phyloP scores from a whole-genome alignment of 92 coral and sea anemone species.

The Diadumene lineata region DNA sequence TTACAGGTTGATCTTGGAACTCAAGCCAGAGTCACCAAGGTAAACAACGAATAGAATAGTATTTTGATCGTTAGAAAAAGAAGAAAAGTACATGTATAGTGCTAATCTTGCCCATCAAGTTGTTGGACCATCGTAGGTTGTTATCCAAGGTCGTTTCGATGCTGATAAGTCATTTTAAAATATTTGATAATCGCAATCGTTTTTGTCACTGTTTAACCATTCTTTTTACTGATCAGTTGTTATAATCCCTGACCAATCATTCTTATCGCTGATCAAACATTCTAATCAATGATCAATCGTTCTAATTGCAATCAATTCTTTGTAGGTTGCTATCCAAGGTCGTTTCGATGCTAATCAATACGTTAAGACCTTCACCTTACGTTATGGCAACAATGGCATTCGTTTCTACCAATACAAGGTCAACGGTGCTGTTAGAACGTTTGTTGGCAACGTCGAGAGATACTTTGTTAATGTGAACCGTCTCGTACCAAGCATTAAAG shows the following conservation, averaged over 20 bases:
- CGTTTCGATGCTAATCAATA: slow-evolving; percentile 72
- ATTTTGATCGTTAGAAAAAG: too few relatives aligned
- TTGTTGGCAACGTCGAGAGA: slow-evolving; percentile 62
- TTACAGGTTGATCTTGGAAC: slow-evolving; percentile 62
- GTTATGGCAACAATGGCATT: slow-evolving; percentile 46
- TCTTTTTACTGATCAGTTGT: too few relatives aligned
- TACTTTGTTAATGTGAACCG: slow-evolving; percentile 53
- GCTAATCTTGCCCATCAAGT: too few relatives aligned
- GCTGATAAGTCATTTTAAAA: slow-evolving; percentile 74
- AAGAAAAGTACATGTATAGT: too few relatives aligned
- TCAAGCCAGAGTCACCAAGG: slow-evolving; percentile 36
- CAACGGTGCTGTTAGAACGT: slow-evolving; percentile 46
- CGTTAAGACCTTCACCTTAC: slow-evolving; percentile 54
- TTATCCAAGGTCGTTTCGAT: slow-evolving; percentile 66
- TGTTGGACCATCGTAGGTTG: slow-evolving; percentile 4
- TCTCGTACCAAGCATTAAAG: slow-evolving; percentile 52
- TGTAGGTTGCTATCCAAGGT: slow-evolving; percentile 44
- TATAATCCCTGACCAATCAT: too few relatives aligned
- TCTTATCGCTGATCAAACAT: slow-evolving; percentile 15
- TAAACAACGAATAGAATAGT: background rate
- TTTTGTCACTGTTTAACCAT: too few relatives aligned
- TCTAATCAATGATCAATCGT: background rate
- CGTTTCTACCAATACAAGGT: slow-evolving; percentile 45
- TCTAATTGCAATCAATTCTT: background rate
- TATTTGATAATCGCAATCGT: too few relatives aligned